Evolutionary conservation across 2,113 vertebrate genomes (phyloP), one percentile per base, ranked within the genome.

Genomic region (Pionites leucogaster): DNA sequence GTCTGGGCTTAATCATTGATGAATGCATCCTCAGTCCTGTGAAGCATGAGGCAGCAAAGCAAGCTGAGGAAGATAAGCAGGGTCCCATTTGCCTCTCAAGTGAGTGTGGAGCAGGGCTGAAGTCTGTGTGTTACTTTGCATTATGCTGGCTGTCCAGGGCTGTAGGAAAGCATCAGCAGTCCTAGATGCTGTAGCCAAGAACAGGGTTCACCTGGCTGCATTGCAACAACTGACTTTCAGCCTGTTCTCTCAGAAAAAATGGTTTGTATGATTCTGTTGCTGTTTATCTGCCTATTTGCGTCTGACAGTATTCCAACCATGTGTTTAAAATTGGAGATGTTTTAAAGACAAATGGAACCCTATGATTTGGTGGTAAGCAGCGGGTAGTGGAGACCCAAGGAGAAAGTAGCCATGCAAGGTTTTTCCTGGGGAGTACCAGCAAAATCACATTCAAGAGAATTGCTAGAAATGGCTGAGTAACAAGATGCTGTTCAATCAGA

Each of bases 201-300:
- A 2, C 19, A 35, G 47, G 13, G 2, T 12, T 76, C 55, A n/a
- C 13, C 33, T 41, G 22, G 7, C 25, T 76, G 1, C 31, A 4
- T 13, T 63, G 29, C 35, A 82, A 29, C 15, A 27, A 17, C 6
- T 4, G 8, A 24, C 22, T 71, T 50, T 11, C 8, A 53, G 82
- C 11, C 14, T 53, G 0, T 31, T 27, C 37, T 22, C 6, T 12
- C 5, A 18, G 9, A 18, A 62, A 37, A 82, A 25, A 11, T n/a
- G 44, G 16, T 14, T 76, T 47, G 29, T 29, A 33, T 0, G 2
- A 3, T 22, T 42, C 74, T 59, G 5, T 25, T 80, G 16, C 8
- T 15, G 11, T 57, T 80, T 72, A 29, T 68, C 42, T 71, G 47
- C 20, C 29, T 68, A 19, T 42, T 52, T 69, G 3, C 29, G 6